A percentile compares a stretch with the other conserved stretches of the same genome.
These are phyloP conservation scores for Aythya baeri DNA, from an alignment of 2,113 vertebrate genomes.

Conservation along the genomic window DNA sequence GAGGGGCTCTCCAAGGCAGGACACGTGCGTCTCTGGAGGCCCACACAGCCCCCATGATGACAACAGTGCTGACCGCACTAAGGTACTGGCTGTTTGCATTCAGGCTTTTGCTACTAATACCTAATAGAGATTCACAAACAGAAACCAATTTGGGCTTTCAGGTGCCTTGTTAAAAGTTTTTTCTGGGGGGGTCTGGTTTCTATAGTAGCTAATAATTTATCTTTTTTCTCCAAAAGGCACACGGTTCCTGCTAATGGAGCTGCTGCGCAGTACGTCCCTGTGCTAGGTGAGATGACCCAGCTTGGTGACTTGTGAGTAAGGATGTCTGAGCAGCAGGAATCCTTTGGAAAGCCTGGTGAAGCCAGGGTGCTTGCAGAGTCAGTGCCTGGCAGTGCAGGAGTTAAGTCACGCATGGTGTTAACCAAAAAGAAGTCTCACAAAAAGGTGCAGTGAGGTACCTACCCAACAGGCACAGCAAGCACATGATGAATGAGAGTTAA, in stretches of 20 bases:
- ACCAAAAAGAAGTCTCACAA: constrained; percentile 26
- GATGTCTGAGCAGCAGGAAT: background rate
- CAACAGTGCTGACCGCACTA: background rate
- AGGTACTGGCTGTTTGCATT: background rate
- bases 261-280: rapidly evolving
- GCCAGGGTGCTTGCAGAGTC: background rate
- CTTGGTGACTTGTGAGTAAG: rapidly evolving
- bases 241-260: background rate
- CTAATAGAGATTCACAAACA: background rate
- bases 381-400: constrained; percentile 32
- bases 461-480: constrained; percentile 25
- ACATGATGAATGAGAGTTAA: constrained; percentile 22
- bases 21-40: background rate
- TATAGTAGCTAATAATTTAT: background rate
- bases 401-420: constrained; percentile 42
- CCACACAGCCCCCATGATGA: rapidly evolving
- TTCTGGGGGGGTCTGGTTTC: background rate
- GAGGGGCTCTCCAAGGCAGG: background rate
- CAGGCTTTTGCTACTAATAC: background rate
- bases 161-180: background rate
- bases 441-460: constrained; percentile 18
- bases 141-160: background rate
- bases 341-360: background rate
- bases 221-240: background rate
- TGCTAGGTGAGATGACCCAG: background rate